Conservation (phyloP, 1,140 invertebrate genomes). For the Teleogryllus occipitalis region DNA sequence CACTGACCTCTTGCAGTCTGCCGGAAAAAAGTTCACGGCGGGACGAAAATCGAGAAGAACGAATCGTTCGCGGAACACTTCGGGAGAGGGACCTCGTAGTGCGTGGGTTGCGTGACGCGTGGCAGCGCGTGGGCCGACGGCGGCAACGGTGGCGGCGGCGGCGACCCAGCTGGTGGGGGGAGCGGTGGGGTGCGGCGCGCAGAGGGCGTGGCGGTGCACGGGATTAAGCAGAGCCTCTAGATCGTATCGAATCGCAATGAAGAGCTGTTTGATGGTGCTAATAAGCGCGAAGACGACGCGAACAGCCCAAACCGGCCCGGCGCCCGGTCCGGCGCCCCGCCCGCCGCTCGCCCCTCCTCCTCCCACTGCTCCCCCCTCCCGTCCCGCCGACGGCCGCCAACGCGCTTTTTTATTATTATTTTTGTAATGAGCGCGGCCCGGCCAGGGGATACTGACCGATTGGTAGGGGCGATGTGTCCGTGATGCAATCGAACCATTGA, state of each 20-base stretch:
- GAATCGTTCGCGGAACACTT: background rate
- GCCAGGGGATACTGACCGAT: no score
- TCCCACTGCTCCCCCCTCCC: no score
- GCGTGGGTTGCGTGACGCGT: background rate
- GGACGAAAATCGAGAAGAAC: background rate
- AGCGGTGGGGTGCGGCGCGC: background rate
- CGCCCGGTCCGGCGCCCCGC: background rate
- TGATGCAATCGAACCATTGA: no score
- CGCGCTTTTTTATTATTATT: no score
- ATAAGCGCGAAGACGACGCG: background rate
- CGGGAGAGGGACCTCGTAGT: background rate
- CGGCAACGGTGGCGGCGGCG: no score
- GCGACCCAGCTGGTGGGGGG: no score
- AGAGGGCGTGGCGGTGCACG: background rate
- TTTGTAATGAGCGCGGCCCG: no score
- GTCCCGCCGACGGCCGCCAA: no score
- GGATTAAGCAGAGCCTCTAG: background rate
- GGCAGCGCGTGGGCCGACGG: background rate
- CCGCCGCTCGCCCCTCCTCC: background rate
- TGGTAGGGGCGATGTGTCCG: no score
- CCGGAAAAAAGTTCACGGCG: no score
- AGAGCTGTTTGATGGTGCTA: background rate
- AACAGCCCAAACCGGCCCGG: background rate
- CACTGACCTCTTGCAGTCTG: no score
- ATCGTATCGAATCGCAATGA: conserved; percentile 1